phyloP scores from a whole-genome alignment of 2,113 vertebrate genomes.

The Larimichthys crocea region DNA sequence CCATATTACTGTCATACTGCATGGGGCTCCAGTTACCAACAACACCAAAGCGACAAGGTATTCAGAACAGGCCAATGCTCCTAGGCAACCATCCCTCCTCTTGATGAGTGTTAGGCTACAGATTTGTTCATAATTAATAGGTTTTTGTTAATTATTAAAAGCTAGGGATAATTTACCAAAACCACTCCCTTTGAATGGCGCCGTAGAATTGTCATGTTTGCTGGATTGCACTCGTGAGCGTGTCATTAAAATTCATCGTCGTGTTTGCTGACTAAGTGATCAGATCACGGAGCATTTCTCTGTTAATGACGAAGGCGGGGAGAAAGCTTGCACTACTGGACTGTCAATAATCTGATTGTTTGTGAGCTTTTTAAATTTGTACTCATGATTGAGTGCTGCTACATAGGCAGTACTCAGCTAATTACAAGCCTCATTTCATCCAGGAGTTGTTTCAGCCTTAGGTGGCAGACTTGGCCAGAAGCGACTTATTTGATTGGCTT shows the following conservation, averaged over 20 bases:
- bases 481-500: slow-evolving; percentile 53
- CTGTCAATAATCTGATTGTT: slow-evolving; percentile 60
- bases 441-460: slow-evolving; percentile 11
- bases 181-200: slow-evolving; percentile 42
- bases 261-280: slow-evolving; percentile 54
- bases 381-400: slow-evolving; percentile 41
- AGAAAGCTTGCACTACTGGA: slow-evolving; percentile 38
- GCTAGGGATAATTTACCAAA: slow-evolving; percentile 54
- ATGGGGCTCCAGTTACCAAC: slow-evolving; percentile 58
- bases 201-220: slow-evolving; percentile 34
- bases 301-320: background rate
- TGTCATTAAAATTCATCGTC: slow-evolving; percentile 66
- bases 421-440: slow-evolving; percentile 14
- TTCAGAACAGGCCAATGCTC: slow-evolving; percentile 56
- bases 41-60: slow-evolving; percentile 51
- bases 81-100: slow-evolving; percentile 65
- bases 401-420: slow-evolving; percentile 18
- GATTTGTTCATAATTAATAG: slow-evolving; percentile 82
- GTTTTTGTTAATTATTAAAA: slow-evolving; percentile 77
- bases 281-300: slow-evolving; percentile 49
- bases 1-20: slow-evolving; percentile 44
- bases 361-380: slow-evolving; percentile 53
- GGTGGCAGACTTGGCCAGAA: slow-evolving; percentile 39
- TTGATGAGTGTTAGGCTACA: slow-evolving; percentile 66
- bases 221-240: slow-evolving; percentile 48